Evolutionary conservation across 2,797 vertebrate species (phyloP).

Genomic region (Mormyrops attenuatus): DNA sequence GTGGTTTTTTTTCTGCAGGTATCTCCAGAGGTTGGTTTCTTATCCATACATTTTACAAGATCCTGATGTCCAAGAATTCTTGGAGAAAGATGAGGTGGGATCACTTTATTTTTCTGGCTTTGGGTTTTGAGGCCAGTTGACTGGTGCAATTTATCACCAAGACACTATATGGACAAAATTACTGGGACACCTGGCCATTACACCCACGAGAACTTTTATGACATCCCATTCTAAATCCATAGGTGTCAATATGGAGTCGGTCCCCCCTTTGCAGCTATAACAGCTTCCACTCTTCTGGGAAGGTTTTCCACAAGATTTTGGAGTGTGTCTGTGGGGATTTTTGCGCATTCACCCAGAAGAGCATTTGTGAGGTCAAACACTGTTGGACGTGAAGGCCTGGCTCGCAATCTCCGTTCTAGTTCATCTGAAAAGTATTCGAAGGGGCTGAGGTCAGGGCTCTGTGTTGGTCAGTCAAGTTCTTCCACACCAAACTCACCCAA

Average conservation of each 20-base stretch:
- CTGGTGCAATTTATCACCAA: not conserved
- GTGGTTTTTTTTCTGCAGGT: slow-evolving; percentile 55
- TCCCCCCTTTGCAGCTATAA: not conserved
- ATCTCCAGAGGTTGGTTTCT: slow-evolving; percentile 80
- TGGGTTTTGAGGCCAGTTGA: not conserved
- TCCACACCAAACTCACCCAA: not conserved
- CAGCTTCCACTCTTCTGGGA: not conserved
- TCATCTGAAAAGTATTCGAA: not conserved
- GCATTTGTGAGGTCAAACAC: not conserved
- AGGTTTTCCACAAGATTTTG: not conserved
- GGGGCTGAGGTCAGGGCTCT: not conserved
- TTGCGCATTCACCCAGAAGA: not conserved
- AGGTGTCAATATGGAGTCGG: not conserved
- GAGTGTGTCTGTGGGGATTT: not conserved
- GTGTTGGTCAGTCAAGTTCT: not conserved
- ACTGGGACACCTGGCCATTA: not conserved
- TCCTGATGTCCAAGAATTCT: slow-evolving; percentile 86
- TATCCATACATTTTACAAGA: slow-evolving; percentile 87
- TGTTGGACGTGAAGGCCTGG: not conserved
- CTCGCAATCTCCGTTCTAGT: not conserved
- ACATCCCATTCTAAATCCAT: not conserved
- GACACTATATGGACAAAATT: not conserved
- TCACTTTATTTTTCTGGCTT: not conserved
- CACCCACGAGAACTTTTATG: not conserved
- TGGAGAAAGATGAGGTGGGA: slow-evolving; percentile 88